Base-by-base conservation (phyloP, 2,888 invertebrate genomes). In the Bimastos eiseni region DNA sequence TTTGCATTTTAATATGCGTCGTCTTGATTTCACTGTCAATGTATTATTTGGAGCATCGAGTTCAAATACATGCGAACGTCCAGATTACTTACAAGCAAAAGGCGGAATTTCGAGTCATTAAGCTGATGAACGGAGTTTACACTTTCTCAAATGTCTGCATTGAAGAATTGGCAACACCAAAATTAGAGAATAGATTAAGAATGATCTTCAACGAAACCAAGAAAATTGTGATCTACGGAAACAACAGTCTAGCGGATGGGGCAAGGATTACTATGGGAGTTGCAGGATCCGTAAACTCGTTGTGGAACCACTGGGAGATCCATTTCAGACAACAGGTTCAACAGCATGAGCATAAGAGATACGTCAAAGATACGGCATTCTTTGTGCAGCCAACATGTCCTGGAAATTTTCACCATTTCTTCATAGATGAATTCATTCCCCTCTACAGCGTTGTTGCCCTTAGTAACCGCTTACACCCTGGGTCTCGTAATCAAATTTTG, bases 381-480 rank as follows among this genome's bases (percentile, higher is more conserved):
- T 90, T 91, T 55, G 37, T 91, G 11, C 21, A 89, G 33, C 88
- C 41, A 4, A 70, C 83, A 70, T 91, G 91, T 89, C 91, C 91
- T 36, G 91, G 90, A 5, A 91, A 91, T 83, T 83, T 91, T 33
- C 91, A 91, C 83, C 91, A 91, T 88, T 91, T 91, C 89, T 90
- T 86, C 88, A 83, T 88, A 19, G 90, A 91, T 55, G 91, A 91
- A 70, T 91, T 90, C 89, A 30, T 49, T 41, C 34, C 41, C n/a
- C 90, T 91, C 33, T 83, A 55, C 70, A 41, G 84, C 30, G 34
- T 89, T 30, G 83, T 91, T 37, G 24, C 15, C 6, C 21, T 33
- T 19, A 37, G 90, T 34, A 83, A 89, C 34, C 86, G 90, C 33
- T 90, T 91, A 8, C 36, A 83, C n/a, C 55, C 88, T 13, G 70